phyloP scores from a whole-genome alignment of 2,797 vertebrate genomes.

The Esox masquinongy region DNA sequence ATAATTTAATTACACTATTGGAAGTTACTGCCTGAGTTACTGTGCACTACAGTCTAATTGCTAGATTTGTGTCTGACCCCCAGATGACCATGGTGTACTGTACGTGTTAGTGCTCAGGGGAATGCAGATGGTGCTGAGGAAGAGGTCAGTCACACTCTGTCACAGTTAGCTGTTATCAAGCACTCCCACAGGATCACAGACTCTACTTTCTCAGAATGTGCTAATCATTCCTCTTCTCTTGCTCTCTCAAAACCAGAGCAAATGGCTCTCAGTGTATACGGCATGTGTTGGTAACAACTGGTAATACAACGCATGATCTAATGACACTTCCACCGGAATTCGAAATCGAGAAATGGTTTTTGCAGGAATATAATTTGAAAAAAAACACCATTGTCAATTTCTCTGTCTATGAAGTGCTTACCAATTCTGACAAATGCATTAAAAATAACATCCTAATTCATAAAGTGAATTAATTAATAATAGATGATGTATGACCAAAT shows the following conservation, averaged over 20 bases:
- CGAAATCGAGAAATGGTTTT: neutral
- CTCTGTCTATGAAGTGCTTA: neutral
- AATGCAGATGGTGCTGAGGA: constrained; percentile 2
- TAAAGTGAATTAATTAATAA: neutral
- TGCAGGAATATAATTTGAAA: neutral
- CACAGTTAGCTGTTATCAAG: neutral
- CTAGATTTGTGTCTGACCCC: neutral
- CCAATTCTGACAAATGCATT: neutral
- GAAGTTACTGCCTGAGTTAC: neutral
- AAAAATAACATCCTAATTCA: neutral
- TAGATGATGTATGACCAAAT: no score
- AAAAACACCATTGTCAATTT: neutral
- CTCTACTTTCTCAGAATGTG: neutral
- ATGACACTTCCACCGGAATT: neutral
- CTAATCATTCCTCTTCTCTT: neutral
- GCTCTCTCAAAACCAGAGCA: neutral
- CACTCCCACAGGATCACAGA: neutral
- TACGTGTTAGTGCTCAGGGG: neutral
- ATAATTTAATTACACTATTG: neutral
- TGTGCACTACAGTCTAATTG: neutral
- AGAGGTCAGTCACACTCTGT: constrained; percentile 3
- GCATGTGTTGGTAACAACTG: neutral
- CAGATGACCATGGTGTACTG: neutral
- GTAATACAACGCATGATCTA: neutral
- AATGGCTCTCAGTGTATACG: no score